Evolutionary conservation across 2,888 invertebrate species (phyloP), one percentile per base, ranked within the genome.

Genomic region (Cinara cedri): DNA sequence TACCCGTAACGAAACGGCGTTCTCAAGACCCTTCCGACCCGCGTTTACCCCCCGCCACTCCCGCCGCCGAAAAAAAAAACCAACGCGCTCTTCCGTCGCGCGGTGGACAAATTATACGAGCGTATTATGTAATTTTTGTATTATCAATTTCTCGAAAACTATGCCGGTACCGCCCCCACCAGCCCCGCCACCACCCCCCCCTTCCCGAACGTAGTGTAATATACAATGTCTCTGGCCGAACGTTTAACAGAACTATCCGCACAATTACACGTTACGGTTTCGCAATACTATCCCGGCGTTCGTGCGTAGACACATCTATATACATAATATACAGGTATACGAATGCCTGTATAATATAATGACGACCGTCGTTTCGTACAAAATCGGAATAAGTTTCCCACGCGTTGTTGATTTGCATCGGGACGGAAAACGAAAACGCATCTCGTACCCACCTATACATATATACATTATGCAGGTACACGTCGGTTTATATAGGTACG

Each of bases 181-280:
- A n/a, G n/a, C n/a, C n/a, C n/a, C n/a, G n/a, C n/a, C n/a, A n/a
- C n/a, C n/a, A n/a, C n/a, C n/a, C n/a, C n/a, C n/a, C n/a, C n/a
- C n/a, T n/a, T n/a, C n/a, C n/a, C n/a, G n/a, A n/a, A n/a, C n/a
- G n/a, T n/a, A n/a, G n/a, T n/a, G n/a, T n/a, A n/a, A n/a, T n/a
- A n/a, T n/a, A n/a, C n/a, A n/a, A n/a, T n/a, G n/a, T n/a, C n/a
- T n/a, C n/a, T n/a, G n/a, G 63, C 74, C 65, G 74, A 75, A 63
- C 54, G 74, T 75, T 75, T 75, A 65, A 75, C 42, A 54, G 24
- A 51, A 54, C n/a, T n/a, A n/a, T n/a, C n/a, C n/a, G n/a, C 74
- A 75, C 74, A 75, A 75, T 75, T 75, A 75, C 13, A 75, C 74
- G 74, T 75, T 75, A 75, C 74, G 74, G 74, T 75, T 75, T 75